Conservation (phyloP, 2,888 invertebrate genomes). For the Megalurothrips usitatus region DNA sequence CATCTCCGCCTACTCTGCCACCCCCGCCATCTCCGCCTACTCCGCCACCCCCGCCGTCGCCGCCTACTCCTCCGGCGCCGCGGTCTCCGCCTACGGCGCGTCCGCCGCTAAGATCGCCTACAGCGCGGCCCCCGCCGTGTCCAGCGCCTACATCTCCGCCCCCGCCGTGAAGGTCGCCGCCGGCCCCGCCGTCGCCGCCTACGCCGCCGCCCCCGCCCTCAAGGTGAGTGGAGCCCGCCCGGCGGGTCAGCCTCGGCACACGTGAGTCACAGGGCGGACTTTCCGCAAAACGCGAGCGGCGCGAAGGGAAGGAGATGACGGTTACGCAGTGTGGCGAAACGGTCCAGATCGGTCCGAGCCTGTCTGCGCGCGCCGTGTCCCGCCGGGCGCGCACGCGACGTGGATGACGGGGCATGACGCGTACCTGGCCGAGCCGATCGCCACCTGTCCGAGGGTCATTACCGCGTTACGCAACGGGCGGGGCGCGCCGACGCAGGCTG, state of each 20-base stretch:
- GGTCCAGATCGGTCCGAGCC: no score
- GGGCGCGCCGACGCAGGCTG: no score
- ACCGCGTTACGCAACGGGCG: constrained; percentile 42
- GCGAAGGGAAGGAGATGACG: constrained; percentile 28
- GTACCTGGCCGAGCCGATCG: no score
- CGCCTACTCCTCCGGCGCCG: constrained; percentile 42
- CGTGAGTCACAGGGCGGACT: constrained; percentile 39
- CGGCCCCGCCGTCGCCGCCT: constrained; percentile 34
- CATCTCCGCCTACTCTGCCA: constrained; percentile 44
- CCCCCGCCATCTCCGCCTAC: constrained; percentile 43
- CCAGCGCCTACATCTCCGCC: constrained; percentile 38
- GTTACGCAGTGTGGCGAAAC: no score
- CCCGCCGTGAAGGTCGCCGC: constrained; percentile 25
- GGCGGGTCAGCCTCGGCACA: no score
- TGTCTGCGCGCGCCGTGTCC: no score
- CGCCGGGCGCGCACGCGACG: no score
- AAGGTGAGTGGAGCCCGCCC: background rate
- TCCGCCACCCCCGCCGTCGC: constrained; percentile 38
- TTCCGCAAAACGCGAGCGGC: constrained; percentile 30
- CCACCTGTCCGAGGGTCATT: constrained; percentile 43
- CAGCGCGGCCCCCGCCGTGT: constrained; percentile 35
- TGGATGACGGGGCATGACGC: no score
- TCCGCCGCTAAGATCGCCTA: constrained; percentile 40
- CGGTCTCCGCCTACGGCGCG: constrained; percentile 42
- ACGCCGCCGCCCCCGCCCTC: constrained; percentile 30